A percentile compares a stretch with the other conserved stretches of the same genome.
These are phyloP conservation scores for Catamblyrhynchus diadema DNA, from an alignment of 2,797 vertebrate genomes.

Conservation along the genomic window DNA sequence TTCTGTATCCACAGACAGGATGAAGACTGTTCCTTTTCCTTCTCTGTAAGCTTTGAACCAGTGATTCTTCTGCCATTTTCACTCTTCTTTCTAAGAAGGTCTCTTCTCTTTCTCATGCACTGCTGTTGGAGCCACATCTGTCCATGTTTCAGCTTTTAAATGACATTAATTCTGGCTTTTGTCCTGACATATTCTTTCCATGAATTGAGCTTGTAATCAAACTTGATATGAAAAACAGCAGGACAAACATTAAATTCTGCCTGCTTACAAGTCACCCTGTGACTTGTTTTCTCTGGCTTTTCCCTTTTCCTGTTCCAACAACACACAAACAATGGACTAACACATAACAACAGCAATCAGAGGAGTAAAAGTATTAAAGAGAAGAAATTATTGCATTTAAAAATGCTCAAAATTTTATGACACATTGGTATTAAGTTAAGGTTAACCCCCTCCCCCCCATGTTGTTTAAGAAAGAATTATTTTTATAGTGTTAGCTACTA, in stretches of 20 bases:
- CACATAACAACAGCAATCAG: not conserved
- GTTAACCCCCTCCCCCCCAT: rapidly evolving
- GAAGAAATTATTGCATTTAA: not conserved
- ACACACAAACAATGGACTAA: not conserved
- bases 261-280: not conserved
- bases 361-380: not conserved
- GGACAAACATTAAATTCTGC: not conserved
- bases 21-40: not conserved
- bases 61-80: not conserved
- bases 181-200: not conserved
- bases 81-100: not conserved
- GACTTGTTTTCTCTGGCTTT: constrained; percentile 12
- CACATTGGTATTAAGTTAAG: not conserved
- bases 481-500: not conserved
- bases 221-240: not conserved
- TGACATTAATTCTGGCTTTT: not conserved
- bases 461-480: not conserved
- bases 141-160: not conserved
- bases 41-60: not conserved
- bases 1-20: not conserved
- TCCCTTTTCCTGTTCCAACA: not conserved
- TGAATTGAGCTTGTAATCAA: not conserved
- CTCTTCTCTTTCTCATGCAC: not conserved
- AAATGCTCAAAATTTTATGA: not conserved
- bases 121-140: not conserved